Evolutionary conservation across 2,113 vertebrate species (phyloP), one percentile per base, ranked within the genome.

Genomic region (Ceratotherium simum): DNA sequence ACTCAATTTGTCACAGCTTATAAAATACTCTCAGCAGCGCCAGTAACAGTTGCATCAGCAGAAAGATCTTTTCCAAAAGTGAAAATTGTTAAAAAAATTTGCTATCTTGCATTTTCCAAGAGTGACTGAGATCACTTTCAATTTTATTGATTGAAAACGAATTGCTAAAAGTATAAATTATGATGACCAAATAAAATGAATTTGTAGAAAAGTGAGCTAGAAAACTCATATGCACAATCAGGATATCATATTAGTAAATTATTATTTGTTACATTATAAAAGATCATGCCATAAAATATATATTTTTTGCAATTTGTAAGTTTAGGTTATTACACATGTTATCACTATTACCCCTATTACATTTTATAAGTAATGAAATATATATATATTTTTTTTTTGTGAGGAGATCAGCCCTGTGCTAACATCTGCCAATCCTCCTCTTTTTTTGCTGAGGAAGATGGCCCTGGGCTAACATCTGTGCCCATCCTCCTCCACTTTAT

Each of bases 71-170:
- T 91, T 51, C 70, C 29, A 18, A 72, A 78, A 72, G 11, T 64
- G 62, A 89, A 91, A 75, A 16, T 21, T 20, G 54, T 51, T 75
- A 46, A 18, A 14, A 25, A 64, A 83, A 60, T 29, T 86, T 81
- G 33, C 16, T 58, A 14, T 46, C 42, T 78, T 90, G 69, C 31
- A 80, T 85, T 94, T 82, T 21, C 76, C n/a, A 91, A 69, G 91
- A 84, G 16, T 56, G 27, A 91, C 42, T 62, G 33, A 54, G 42
- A 36, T 6, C 65, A 51, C n/a, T 87, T 94, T 82, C 3, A 69
- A 60, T 82, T 94, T 64, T 94, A 39, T 70, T 27, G 9, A 31
- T 29, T 85, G 46, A 95, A 93, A 72, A 90, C 67, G 10, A 97
- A 84, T 73, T 93, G 13, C 36, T 73, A 18, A 80, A 76, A 29